phyloP scores from a whole-genome alignment of 1,140 invertebrate species.

The Pseudobourletiella spinata region DNA sequence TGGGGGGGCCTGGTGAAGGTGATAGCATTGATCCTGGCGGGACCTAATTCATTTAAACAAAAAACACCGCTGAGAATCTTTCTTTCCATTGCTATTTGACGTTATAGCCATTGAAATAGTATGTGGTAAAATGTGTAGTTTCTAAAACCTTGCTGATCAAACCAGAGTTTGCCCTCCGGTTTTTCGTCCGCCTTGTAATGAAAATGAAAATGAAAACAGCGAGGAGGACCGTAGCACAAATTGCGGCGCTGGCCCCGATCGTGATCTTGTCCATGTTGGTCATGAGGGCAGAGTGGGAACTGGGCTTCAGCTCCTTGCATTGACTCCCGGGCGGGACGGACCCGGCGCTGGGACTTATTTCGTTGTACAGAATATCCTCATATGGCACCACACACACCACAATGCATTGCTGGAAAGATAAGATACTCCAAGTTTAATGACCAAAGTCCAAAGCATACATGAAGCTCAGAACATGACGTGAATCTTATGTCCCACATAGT shows the following conservation, averaged over 20 bases:
- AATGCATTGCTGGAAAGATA: slow-evolving; percentile 64
- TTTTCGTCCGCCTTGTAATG: slow-evolving; percentile 57
- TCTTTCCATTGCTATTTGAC: too few species aligned
- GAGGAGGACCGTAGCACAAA: slow-evolving; percentile 42
- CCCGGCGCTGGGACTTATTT: slow-evolving; percentile 29
- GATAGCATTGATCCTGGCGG: slow-evolving; percentile 34
- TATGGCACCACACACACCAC: slow-evolving; percentile 83
- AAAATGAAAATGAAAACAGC: slow-evolving; percentile 58
- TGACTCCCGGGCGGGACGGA: slow-evolving; percentile 47
- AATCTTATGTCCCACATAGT: too few species aligned
- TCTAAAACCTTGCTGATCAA: slow-evolving; percentile 36
- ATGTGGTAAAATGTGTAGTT: too few species aligned
- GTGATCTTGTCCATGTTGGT: slow-evolving; percentile 86
- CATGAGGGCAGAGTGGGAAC: slow-evolving; percentile 47
- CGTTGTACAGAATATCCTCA: slow-evolving; percentile 52
- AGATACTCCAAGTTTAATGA: too few species aligned
- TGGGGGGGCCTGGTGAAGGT: slow-evolving; percentile 22
- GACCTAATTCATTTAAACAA: slow-evolving; percentile 36
- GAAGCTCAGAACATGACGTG: too few species aligned
- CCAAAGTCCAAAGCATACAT: too few species aligned
- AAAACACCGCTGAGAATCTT: background rate
- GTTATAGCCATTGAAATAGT: too few species aligned
- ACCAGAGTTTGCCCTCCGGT: slow-evolving; percentile 29
- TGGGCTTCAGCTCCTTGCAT: slow-evolving; percentile 73
- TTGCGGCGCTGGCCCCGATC: slow-evolving; percentile 68